phyloP scores from a whole-genome alignment of 1,140 invertebrate species.

The Pissodes strobi region DNA sequence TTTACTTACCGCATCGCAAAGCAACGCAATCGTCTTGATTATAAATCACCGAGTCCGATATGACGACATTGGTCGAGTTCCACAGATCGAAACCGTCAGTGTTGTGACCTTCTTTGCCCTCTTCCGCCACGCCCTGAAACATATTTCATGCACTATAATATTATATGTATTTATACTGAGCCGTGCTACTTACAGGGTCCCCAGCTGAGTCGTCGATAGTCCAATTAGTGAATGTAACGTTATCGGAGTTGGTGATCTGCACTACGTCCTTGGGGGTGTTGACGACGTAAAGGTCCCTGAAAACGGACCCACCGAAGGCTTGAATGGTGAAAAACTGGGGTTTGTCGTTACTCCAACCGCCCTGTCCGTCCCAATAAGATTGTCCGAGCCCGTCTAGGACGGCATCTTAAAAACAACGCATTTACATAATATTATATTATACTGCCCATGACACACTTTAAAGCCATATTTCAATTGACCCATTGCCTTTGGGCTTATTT shows the following conservation, averaged over 20 bases:
- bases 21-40: conserved; percentile 36
- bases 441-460: not conserved
- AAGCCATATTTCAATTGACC: too few relatives aligned
- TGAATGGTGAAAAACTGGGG: conserved; percentile 30
- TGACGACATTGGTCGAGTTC: conserved; percentile 23
- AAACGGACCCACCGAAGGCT: conserved; percentile 21
- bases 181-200: conserved; percentile 31
- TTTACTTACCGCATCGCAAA: conserved; percentile 25
- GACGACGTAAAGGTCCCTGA: conserved; percentile 22
- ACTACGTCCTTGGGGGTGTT: conserved; percentile 31
- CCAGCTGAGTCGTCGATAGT: conserved; percentile 29
- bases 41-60: conserved; percentile 11
- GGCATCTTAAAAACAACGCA: conserved; percentile 18
- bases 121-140: conserved; percentile 9
- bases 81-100: conserved; percentile 34
- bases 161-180: too few relatives aligned
- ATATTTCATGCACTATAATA: not conserved
- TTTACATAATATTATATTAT: not conserved
- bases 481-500: too few relatives aligned
- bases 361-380: conserved; percentile 29
- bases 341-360: conserved; percentile 21
- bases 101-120: conserved; percentile 23
- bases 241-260: conserved; percentile 30
- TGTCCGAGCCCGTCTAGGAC: conserved; percentile 23
- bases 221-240: conserved; percentile 23